Conservation (phyloP, 2,888 invertebrate genomes). For the Erannis defoliaria region DNA sequence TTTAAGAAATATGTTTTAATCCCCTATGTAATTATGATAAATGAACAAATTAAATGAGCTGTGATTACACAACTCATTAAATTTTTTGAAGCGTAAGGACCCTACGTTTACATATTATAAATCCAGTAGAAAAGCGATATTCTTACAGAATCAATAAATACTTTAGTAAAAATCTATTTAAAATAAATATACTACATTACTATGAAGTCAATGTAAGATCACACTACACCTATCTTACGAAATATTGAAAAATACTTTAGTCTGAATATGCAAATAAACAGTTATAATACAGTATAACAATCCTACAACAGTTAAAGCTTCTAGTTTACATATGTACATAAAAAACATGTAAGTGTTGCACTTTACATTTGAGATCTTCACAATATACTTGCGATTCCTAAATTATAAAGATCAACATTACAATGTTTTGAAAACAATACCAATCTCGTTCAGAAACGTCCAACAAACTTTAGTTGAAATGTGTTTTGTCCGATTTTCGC, state of each 20-base stretch:
- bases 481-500: not conserved
- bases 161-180: conserved; percentile 26
- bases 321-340: conserved; percentile 84
- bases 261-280: conserved; percentile 61
- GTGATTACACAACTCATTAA: not conserved
- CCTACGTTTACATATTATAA: conserved; percentile 16
- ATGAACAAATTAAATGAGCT: conserved; percentile 3
- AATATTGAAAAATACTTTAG: conserved; percentile 37
- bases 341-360: conserved; percentile 55
- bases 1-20: conserved; percentile 7
- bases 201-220: conserved; percentile 26
- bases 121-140: conserved; percentile 32
- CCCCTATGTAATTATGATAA: conserved; percentile 2
- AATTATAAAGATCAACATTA: conserved; percentile 62
- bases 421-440: conserved; percentile 57
- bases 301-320: conserved; percentile 82
- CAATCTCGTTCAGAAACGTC: not conserved
- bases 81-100: conserved; percentile 10
- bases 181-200: conserved; percentile 30
- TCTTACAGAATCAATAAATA: conserved; percentile 33
- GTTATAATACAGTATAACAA: conserved; percentile 61
- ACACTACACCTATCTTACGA: conserved; percentile 15
- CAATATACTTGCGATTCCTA: conserved; percentile 4
- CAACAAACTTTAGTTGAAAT: conserved; percentile 1
- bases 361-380: conserved; percentile 30